Conservation (phyloP, 2,888 invertebrate genomes). For the Thysanoteuthis rhombus region DNA sequence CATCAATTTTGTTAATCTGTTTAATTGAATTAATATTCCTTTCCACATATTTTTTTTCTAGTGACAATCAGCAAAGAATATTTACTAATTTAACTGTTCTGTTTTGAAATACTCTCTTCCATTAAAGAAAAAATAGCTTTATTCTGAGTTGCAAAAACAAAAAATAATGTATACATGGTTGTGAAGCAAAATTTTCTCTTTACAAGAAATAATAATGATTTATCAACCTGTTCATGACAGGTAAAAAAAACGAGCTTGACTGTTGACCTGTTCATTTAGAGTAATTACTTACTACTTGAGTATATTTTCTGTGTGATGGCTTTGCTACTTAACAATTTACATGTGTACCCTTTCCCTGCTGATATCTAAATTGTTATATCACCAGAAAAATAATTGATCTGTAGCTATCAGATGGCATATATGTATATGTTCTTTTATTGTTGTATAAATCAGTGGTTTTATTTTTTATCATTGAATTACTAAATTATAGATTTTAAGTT, state of each 20-base stretch:
- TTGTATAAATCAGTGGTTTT: not conserved
- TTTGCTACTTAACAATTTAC: not conserved
- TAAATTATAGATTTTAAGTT: not conserved
- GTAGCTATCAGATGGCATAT: not conserved
- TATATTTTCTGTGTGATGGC: not conserved
- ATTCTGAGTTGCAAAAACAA: not conserved
- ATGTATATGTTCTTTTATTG: not conserved
- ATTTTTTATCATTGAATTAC: not conserved
- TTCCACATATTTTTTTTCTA: not conserved
- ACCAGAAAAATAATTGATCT: not conserved
- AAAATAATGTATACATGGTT: not conserved
- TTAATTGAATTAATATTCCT: too few species aligned
- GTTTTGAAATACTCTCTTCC: not conserved
- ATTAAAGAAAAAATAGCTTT: not conserved
- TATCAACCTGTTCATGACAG: not conserved
- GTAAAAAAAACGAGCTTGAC: not conserved
- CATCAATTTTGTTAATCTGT: too few species aligned
- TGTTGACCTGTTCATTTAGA: not conserved
- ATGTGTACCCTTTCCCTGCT: not conserved
- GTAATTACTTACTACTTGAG: not conserved
- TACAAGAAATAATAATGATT: not conserved
- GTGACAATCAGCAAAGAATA: not conserved
- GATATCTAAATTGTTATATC: not conserved
- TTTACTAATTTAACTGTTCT: not conserved
- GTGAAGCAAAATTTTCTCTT: not conserved